These are phyloP conservation scores for Iguana delicatissima DNA, from an alignment of 2,797 vertebrate species.

Conservation along the genomic window DNA sequence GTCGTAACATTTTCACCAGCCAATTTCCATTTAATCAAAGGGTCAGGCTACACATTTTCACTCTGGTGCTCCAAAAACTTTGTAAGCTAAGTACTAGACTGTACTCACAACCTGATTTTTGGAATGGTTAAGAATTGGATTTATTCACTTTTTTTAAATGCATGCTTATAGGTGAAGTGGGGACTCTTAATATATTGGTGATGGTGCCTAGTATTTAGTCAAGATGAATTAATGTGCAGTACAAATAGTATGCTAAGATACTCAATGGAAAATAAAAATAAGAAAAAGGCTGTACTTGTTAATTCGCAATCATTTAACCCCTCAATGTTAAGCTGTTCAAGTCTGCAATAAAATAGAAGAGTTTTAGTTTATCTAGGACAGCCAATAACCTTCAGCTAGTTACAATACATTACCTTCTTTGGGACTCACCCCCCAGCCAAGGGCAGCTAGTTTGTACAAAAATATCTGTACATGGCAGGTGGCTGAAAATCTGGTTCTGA, in stretches of 20 bases:
- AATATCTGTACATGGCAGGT: too few relatives aligned
- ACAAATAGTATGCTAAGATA: background rate
- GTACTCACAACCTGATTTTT: background rate
- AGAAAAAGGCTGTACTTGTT: background rate
- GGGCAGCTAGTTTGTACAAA: too few relatives aligned
- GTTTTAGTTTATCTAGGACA: background rate
- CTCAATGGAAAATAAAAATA: constrained; percentile 16
- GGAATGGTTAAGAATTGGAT: background rate
- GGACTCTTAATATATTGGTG: background rate
- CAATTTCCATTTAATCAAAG: background rate
- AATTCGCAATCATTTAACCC: background rate
- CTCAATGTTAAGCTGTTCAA: background rate
- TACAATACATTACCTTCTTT: too few relatives aligned
- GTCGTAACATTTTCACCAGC: background rate
- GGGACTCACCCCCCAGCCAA: too few relatives aligned
- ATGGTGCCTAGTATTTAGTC: constrained; percentile 18
- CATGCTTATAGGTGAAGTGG: constrained; percentile 19
- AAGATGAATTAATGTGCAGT: constrained; percentile 16
- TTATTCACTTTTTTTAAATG: background rate
- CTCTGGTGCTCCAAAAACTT: constrained; percentile 6
- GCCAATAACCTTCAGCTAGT: too few relatives aligned
- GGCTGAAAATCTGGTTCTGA: too few relatives aligned
- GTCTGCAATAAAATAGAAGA: background rate
- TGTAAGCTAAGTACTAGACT: background rate
- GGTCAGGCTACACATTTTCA: background rate